Conservation (phyloP, 2,113 vertebrate genomes). For the Clarias gariepinus region DNA sequence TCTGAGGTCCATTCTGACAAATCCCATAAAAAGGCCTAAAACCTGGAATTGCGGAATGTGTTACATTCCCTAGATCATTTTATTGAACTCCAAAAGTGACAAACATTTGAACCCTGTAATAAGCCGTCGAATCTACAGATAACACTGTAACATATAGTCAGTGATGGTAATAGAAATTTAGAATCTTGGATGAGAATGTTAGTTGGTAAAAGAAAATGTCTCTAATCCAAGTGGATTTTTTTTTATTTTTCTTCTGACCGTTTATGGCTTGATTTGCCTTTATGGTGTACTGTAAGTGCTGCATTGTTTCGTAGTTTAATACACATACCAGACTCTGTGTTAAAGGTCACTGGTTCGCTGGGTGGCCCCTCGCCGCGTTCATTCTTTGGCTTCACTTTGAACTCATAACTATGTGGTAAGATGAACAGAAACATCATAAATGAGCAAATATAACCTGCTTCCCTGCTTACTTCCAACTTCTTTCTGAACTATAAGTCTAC, state of each 20-base stretch:
- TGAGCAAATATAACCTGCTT: background rate
- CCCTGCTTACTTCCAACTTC: background rate
- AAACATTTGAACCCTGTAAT: too few relatives aligned
- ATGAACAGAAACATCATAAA: constrained; percentile 38
- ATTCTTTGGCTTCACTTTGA: constrained; percentile 89
- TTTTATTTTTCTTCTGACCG: background rate
- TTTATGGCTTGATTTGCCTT: background rate
- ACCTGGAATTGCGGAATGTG: background rate
- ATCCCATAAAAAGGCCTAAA: background rate
- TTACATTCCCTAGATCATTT: background rate
- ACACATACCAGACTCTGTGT: constrained; percentile 89
- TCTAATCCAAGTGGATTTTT: too few relatives aligned
- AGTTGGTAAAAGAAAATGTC: too few relatives aligned
- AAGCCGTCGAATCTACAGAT: too few relatives aligned
- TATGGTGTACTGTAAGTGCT: background rate
- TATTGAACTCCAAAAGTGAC: too few relatives aligned
- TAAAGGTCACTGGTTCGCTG: constrained; percentile 85
- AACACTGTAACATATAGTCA: too few relatives aligned
- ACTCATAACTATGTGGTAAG: constrained; percentile 82
- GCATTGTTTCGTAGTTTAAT: background rate
- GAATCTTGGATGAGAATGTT: too few relatives aligned
- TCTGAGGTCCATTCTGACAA: background rate
- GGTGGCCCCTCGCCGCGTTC: constrained; percentile 84
- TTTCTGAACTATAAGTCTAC: background rate
- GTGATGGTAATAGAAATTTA: too few relatives aligned